Evolutionary conservation across 1,140 invertebrate genomes (phyloP).

Genomic region (Drosophila lacertosa): DNA sequence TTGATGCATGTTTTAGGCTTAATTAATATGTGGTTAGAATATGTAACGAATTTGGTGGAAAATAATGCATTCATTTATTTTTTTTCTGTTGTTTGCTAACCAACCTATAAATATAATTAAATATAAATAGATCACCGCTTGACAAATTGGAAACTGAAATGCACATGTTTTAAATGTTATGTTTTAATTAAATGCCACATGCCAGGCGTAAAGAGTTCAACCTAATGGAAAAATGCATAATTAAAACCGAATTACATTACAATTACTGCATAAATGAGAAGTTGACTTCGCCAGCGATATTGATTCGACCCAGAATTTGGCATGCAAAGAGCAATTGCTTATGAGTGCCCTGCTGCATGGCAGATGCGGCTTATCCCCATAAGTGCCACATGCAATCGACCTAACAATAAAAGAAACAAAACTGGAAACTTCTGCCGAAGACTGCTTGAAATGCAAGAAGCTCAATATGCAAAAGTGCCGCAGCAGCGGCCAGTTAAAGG

Average conservation of each 20-base stretch:
- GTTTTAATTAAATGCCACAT: too few species aligned
- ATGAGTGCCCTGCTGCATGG: background rate
- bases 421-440: background rate
- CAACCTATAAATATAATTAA: too few species aligned
- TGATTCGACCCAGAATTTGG: background rate
- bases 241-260: too few species aligned
- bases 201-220: too few species aligned
- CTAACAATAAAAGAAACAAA: constrained; percentile 11
- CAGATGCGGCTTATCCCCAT: constrained; percentile 22
- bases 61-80: too few species aligned
- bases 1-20: too few species aligned
- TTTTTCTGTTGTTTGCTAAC: too few species aligned
- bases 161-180: too few species aligned
- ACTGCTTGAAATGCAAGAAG: constrained; percentile 29
- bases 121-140: too few species aligned
- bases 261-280: background rate
- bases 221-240: background rate
- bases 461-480: constrained; percentile 59
- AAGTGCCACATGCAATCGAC: constrained; percentile 42
- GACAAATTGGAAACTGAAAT: too few species aligned
- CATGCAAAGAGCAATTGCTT: background rate
- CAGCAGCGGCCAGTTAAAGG: background rate
- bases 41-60: too few species aligned
- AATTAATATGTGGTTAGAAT: too few species aligned
- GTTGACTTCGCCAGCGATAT: background rate